Evolutionary conservation across 2,888 invertebrate genomes (phyloP), one percentile per base, ranked within the genome.

Genomic region (Calameuta pallipes): DNA sequence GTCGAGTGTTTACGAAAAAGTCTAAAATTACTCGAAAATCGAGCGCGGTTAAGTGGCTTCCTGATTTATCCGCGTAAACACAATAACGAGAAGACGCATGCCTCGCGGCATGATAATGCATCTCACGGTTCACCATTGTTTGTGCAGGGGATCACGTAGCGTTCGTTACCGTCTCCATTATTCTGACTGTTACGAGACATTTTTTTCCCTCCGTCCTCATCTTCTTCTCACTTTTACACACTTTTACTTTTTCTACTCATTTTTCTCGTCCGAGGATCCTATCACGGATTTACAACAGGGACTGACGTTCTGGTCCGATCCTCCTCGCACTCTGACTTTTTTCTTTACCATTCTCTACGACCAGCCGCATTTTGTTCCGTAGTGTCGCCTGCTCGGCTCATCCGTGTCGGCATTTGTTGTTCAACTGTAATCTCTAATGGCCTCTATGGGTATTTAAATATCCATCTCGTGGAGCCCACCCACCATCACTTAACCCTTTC

Each of bases 381-480:
- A 33, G 41, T 77, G 69, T 77, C 77, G n/a, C 36, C 56, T 68
- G 36, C 35, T 75, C 77, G 74, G 31, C 75, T 70, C 71, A 77
- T 70, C 68, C 75, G 56, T 75, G 34, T 75, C 75, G 77, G 69
- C 70, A 75, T 87, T 86, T 78, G 85, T 87, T 86, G 85, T 84
- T 83, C 81, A 81, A 86, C 83, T 80, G 82, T 87, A 87, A 88
- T 88, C 87, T 84, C 84, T 84, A 86, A 88, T 86, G 87, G 86
- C 80, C 80, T 83, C 85, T 84, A 85, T 83, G 83, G 84, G 83
- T 84, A 85, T 87, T 88, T 88, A 86, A 88, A 86, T 86, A 87
- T 85, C 85, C 87, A 83, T 87, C 83, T 85, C 84, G 84, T 35
- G 31, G 1, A 15, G 78, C 82, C 87, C 88, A 87, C 87, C 87